These are phyloP conservation scores for Gadus macrocephalus DNA, from an alignment of 2,113 vertebrate genomes.

Conservation along the genomic window DNA sequence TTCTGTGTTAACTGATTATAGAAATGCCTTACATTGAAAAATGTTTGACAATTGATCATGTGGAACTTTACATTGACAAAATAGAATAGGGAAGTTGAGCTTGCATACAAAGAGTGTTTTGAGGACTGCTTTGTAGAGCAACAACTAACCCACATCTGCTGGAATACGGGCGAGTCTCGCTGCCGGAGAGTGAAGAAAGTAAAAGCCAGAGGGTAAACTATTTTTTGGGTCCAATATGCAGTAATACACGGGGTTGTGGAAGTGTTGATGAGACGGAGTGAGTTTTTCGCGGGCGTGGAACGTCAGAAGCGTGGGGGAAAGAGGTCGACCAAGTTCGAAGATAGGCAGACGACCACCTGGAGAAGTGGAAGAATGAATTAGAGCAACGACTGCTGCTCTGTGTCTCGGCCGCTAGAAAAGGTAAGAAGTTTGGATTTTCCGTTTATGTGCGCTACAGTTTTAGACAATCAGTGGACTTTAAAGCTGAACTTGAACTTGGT, in stretches of 20 bases:
- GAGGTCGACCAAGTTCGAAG: conserved; percentile 14
- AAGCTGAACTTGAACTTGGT: conserved; percentile 27
- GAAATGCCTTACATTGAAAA: neutral
- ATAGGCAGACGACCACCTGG: conserved; percentile 52
- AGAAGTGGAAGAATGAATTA: conserved; percentile 62
- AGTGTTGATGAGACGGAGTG: conserved; percentile 22
- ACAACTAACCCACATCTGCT: conserved; percentile 4
- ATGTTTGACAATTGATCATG: conserved; percentile 7
- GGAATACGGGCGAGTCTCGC: neutral
- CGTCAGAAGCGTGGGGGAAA: conserved; percentile 24
- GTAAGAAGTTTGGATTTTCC: conserved; percentile 41
- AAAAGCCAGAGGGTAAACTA: conserved; percentile 54
- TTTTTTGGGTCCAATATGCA: conserved; percentile 47
- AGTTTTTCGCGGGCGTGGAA: conserved; percentile 11
- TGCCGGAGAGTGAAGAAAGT: conserved; percentile 30
- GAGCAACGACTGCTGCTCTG: conserved; percentile 41
- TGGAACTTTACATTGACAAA: conserved; percentile 13
- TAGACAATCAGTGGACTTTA: conserved; percentile 16
- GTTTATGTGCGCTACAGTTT: conserved; percentile 7
- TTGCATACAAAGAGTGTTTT: conserved; percentile 35
- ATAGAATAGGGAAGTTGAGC: conserved; percentile 11
- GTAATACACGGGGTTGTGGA: conserved; percentile 31
- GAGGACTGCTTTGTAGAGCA: conserved; percentile 6
- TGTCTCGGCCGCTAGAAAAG: conserved; percentile 48
- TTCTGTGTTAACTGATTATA: neutral